Conservation (phyloP, 2,113 vertebrate genomes). For the Ictalurus punctatus region DNA sequence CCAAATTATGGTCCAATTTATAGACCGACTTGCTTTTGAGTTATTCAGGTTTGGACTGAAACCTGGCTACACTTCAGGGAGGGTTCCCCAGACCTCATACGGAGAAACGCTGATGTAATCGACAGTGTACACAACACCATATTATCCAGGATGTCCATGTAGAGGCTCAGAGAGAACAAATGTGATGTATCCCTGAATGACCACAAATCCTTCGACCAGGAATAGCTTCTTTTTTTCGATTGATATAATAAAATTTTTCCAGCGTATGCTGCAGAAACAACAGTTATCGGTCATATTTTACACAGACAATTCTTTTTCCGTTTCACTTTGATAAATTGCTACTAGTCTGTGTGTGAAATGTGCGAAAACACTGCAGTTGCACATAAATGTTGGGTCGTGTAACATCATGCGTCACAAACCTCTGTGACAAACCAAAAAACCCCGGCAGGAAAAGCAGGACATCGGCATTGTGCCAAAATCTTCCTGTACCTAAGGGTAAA, state of each 20-base stretch:
- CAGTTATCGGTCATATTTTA: not conserved
- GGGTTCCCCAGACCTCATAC: no score
- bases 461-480: not conserved
- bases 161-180: slow-evolving; percentile 14
- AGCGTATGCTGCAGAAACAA: not conserved
- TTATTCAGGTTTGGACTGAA: not conserved
- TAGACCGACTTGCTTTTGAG: not conserved
- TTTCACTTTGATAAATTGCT: not conserved
- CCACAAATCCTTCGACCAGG: not conserved
- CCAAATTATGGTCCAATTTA: not conserved
- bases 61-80: not conserved
- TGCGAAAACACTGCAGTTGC: not conserved
- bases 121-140: not conserved
- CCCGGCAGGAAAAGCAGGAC: not conserved
- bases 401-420: not conserved
- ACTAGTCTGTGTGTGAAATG: not conserved
- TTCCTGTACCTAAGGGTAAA: not conserved
- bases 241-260: not conserved
- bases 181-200: not conserved
- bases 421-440: slow-evolving; percentile 26
- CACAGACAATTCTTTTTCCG: not conserved
- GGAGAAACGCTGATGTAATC: not conserved
- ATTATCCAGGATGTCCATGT: not conserved
- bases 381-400: not conserved
- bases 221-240: not conserved